Conservation (phyloP, 2,113 vertebrate species). For the Tragelaphus strepsiceros region DNA sequence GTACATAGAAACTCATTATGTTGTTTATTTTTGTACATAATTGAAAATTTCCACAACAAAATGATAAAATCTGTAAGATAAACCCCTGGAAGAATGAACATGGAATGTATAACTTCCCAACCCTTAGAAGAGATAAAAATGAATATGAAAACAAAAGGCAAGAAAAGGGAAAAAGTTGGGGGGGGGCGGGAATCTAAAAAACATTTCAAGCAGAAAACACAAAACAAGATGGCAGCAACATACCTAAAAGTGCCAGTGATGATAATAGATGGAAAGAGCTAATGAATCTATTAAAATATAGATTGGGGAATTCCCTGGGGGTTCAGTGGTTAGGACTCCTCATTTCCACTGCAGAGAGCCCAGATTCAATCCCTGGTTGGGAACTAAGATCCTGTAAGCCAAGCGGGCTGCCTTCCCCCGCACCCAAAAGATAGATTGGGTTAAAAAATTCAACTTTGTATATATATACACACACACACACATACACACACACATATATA, state of each 20-base stretch:
- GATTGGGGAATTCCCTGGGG: not conserved
- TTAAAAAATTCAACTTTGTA: not conserved
- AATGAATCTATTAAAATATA: not conserved
- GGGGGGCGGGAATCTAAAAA: not conserved
- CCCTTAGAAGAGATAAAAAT: not conserved
- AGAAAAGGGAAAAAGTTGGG: rapidly evolving
- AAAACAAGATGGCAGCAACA: not conserved
- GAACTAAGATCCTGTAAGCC: not conserved
- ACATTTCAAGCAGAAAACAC: slow-evolving; percentile 17
- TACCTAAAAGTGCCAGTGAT: not conserved
- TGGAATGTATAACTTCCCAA: not conserved
- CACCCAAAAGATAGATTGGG: not conserved
- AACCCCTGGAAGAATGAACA: not conserved
- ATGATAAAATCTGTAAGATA: not conserved
- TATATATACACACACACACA: not conserved
- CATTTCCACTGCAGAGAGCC: not conserved
- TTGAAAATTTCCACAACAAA: not conserved
- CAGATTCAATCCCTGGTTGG: not conserved
- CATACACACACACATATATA: not conserved
- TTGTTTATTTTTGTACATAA: not conserved
- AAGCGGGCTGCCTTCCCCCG: not conserved
- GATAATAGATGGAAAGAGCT: not conserved
- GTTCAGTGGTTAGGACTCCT: not conserved
- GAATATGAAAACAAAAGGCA: not conserved
- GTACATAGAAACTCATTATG: not conserved